phyloP scores from a whole-genome alignment of 2,113 vertebrate species.

The Epinephelus lanceolatus region DNA sequence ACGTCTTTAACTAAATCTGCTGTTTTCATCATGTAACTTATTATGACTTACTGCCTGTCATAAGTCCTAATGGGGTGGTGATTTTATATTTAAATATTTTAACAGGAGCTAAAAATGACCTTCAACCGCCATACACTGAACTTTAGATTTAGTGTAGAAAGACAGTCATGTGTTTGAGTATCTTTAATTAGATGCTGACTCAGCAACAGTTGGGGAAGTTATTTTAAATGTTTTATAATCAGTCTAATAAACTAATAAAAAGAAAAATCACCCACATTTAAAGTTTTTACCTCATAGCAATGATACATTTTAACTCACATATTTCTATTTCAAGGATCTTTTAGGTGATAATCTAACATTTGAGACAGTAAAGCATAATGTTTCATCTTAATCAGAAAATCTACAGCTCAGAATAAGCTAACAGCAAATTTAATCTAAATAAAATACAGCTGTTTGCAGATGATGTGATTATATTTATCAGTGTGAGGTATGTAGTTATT shows the following conservation, averaged over 20 bases:
- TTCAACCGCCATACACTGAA: too few relatives aligned
- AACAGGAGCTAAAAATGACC: neutral
- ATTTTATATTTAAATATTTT: neutral
- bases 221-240: neutral
- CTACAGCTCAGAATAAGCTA: neutral
- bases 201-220: too few relatives aligned
- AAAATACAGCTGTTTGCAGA: too few relatives aligned
- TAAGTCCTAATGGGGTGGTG: neutral
- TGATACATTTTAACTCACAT: neutral
- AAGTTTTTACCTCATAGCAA: neutral
- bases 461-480: neutral
- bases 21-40: neutral
- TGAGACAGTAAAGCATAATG: neutral
- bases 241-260: neutral
- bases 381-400: neutral
- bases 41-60: neutral
- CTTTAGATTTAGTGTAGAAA: neutral
- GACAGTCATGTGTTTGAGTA: too few relatives aligned
- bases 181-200: too few relatives aligned
- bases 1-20: too few relatives aligned
- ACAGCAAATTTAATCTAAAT: neutral
- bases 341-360: neutral
- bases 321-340: neutral
- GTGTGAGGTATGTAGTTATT: slow-evolving; percentile 6
- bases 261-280: neutral